A percentile compares a stretch with the other conserved stretches of the same genome.
Evolutionary conservation across 2,797 vertebrate genomes (phyloP).

Genomic region (Vipera latastei): DNA sequence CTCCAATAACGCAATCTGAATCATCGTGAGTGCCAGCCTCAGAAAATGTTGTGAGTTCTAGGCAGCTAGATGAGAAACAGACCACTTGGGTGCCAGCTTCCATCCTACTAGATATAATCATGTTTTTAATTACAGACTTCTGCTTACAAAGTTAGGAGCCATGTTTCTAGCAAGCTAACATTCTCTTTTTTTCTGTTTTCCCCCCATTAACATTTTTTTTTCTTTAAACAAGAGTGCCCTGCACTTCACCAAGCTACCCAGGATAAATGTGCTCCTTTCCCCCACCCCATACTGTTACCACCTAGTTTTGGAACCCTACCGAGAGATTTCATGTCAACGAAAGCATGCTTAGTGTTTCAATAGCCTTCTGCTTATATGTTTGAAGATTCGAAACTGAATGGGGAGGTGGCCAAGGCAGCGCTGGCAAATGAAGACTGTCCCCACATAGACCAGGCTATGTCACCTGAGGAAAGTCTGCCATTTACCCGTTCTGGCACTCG

Average conservation of each 20-base stretch:
- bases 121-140: conserved; percentile 59
- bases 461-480: conserved; percentile 93
- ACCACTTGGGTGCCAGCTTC: conserved; percentile 61
- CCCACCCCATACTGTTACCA: conserved; percentile 47
- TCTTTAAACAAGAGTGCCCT: conserved; percentile 55
- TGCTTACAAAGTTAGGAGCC: conserved; percentile 65
- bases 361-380: conserved; percentile 87
- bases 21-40: conserved; percentile 50
- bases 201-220: conserved; percentile 54
- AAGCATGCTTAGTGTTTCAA: conserved; percentile 80
- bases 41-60: conserved; percentile 31
- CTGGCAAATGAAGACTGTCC: conserved; percentile 99
- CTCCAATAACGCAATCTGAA: conserved; percentile 45
- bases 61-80: conserved; percentile 43
- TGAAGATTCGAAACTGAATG: conserved; percentile 99
- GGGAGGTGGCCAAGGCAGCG: conserved; percentile 96
- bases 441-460: conserved; percentile 99
- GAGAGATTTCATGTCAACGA: conserved; percentile 66
- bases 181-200: conserved; percentile 37
- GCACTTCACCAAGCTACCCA: conserved; percentile 48
- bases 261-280: conserved; percentile 63
- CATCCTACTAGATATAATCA: conserved; percentile 53
- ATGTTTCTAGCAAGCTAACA: conserved; percentile 42
- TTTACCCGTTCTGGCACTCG: conserved; percentile 90
- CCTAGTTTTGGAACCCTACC: conserved; percentile 62